A percentile compares a stretch with the other conserved stretches of the same genome.
phyloP scores from a whole-genome alignment of 2,888 invertebrate species.

The Machimus atricapillus region DNA sequence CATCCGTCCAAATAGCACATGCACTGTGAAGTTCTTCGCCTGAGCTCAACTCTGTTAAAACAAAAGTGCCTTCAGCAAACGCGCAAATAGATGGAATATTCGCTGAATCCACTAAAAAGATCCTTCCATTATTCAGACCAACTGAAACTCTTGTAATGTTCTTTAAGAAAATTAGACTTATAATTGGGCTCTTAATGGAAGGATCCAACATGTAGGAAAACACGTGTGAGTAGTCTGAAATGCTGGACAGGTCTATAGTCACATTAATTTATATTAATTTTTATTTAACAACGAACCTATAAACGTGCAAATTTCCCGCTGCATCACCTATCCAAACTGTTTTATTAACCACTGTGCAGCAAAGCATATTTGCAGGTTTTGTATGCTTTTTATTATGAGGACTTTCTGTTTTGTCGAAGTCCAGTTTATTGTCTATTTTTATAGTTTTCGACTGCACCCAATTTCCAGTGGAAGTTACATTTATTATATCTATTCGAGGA shows the following conservation, averaged over 20 bases:
- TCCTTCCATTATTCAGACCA: constrained; percentile 78
- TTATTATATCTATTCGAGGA: constrained; percentile 70
- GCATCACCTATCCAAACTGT: constrained; percentile 91
- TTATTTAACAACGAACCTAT: constrained; percentile 65
- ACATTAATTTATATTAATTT: neutral
- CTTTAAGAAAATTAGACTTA: constrained; percentile 73
- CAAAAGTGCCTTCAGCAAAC: constrained; percentile 77
- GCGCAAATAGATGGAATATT: constrained; percentile 68
- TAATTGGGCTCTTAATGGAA: constrained; percentile 69
- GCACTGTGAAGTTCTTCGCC: constrained; percentile 74
- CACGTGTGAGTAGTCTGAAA: constrained; percentile 64
- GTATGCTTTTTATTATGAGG: neutral
- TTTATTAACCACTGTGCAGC: constrained; percentile 74
- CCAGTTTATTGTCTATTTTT: constrained; percentile 50
- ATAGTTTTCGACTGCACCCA: constrained; percentile 70
- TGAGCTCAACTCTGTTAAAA: constrained; percentile 78
- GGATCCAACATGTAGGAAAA: constrained; percentile 76
- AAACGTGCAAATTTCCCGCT: constrained; percentile 83
- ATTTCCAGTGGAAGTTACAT: constrained; percentile 64
- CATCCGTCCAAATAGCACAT: constrained; percentile 65
- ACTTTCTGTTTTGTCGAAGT: neutral
- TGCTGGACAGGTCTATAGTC: neutral
- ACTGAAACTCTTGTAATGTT: constrained; percentile 79
- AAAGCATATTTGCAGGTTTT: constrained; percentile 56
- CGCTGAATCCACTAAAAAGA: constrained; percentile 75